Base-by-base conservation (phyloP, 2,113 vertebrate genomes). In the Stegostoma tigrinum region DNA sequence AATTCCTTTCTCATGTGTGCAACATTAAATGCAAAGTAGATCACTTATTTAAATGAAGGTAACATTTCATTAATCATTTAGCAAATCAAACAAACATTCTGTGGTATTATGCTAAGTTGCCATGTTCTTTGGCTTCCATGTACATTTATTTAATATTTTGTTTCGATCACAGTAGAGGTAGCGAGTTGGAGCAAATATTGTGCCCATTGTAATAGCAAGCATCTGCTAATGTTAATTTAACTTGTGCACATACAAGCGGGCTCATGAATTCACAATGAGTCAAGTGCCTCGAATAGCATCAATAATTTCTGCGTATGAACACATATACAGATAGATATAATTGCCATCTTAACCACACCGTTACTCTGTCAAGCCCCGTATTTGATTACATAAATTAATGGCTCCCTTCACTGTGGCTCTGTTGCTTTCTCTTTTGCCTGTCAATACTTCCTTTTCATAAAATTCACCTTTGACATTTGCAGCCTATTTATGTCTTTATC, bases 91-190 rank as follows among this genome's bases (percentile, higher is more conserved):
- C n/a, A n/a, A 93, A 66, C n/a, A 21, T 21, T 21, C 17, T 38
- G 17, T 38, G 38, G 30, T n/a, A 91, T 91, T 91, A 17, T 64
- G 55, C 30, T 64, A 7, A 6, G 14, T 66, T 93, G n/a, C 89
- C 61, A 93, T 17, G 3, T 38, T 17, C 34, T n/a, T 55, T 93
- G 61, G 10, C 21, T 93, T 93, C 66, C 87, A 30, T 34, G 27
- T 64, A n/a, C 17, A 42, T 93, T 93, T 19, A 93, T 93, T 93
- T 15, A 6, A 90, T 90, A 87, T 67, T 93, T 66, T 93, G 64
- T 66, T 93, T 61, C 45, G 38, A 38, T 23, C 68, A 19, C 27
- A 24, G 8, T 64, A 94, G 38, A 45, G 21, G 66, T 70, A 17
- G 21, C 14, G 38, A 67, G 21, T 70, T 70, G 21, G 21, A 48